A percentile compares a stretch with the other conserved stretches of the same genome.
Evolutionary conservation across 64 coral and sea anemone species (phyloP).

Genomic region (Acropora tenuis): DNA sequence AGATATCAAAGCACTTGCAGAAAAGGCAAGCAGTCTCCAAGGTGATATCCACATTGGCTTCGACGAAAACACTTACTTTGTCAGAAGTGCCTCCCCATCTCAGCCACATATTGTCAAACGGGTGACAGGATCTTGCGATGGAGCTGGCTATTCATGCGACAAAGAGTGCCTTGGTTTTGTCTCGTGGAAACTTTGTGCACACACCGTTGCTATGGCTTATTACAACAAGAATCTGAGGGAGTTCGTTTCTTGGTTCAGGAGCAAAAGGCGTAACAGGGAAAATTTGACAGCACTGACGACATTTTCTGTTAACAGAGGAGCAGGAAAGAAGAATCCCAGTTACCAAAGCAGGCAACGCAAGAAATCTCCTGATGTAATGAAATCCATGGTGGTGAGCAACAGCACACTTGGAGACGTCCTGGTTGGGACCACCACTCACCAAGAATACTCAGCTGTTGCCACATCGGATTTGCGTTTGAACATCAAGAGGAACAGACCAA

Average conservation of each 20-base stretch:
- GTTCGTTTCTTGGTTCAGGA: not conserved
- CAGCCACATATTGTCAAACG: conserved; percentile 1
- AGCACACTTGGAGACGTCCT: conserved; percentile 9
- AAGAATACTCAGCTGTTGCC: not conserved
- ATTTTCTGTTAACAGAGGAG: not conserved
- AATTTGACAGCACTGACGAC: not conserved
- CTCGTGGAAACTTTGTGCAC: conserved; percentile 9
- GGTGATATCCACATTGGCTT: conserved; percentile 10
- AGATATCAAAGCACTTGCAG: conserved; percentile 15
- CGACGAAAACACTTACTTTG: conserved; percentile 3
- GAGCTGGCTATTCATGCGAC: conserved; percentile 31
- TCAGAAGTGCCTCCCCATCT: not conserved
- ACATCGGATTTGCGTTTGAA: not conserved
- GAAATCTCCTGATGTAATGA: conserved; percentile 35
- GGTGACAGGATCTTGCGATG: not conserved
- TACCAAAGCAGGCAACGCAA: not conserved
- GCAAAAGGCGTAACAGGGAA: too few relatives aligned
- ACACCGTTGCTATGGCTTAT: conserved; percentile 15
- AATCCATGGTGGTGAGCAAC: not conserved
- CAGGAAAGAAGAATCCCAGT: conserved; percentile 11
- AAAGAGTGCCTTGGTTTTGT: conserved; percentile 28
- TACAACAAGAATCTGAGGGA: not conserved
- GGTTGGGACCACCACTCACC: too few relatives aligned
- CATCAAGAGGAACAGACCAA: not conserved
- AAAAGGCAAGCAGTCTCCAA: conserved; percentile 7